Conservation (phyloP, 2,797 vertebrate genomes). For the Necrosyrtes monachus region DNA sequence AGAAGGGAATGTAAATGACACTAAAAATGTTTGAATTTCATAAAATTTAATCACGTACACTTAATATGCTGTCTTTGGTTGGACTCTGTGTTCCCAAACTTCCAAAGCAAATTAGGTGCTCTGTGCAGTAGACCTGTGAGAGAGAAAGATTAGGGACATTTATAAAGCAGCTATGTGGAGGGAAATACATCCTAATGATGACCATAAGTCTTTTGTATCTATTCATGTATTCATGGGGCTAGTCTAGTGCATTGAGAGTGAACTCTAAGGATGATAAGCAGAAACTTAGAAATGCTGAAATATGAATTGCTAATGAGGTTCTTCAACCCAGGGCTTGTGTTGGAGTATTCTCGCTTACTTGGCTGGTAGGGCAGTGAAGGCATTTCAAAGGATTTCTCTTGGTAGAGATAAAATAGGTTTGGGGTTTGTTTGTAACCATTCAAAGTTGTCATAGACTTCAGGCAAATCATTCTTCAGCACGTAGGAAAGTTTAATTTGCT, state of each 20-base stretch:
- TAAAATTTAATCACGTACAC: not conserved
- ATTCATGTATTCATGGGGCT: conserved; percentile 49
- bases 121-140: not conserved
- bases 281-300: conserved; percentile 19
- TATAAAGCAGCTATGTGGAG: not conserved
- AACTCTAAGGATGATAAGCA: conserved; percentile 40
- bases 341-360: not conserved
- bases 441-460: not conserved
- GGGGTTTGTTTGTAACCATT: not conserved
- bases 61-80: not conserved
- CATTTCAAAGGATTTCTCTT: not conserved
- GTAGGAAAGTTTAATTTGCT: not conserved
- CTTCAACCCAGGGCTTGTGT: not conserved
- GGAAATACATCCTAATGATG: conserved; percentile 32
- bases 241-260: not conserved
- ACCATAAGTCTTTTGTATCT: conserved; percentile 49
- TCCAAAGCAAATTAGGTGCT: not conserved
- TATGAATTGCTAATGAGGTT: conserved; percentile 35
- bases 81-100: not conserved
- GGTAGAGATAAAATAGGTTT: not conserved
- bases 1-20: not conserved
- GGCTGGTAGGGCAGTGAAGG: not conserved
- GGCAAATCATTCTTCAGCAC: not conserved
- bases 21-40: not conserved
- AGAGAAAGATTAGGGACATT: conserved; percentile 6